Evolutionary conservation across 2,113 vertebrate genomes (phyloP).

Genomic region (Corydoras sp.): DNA sequence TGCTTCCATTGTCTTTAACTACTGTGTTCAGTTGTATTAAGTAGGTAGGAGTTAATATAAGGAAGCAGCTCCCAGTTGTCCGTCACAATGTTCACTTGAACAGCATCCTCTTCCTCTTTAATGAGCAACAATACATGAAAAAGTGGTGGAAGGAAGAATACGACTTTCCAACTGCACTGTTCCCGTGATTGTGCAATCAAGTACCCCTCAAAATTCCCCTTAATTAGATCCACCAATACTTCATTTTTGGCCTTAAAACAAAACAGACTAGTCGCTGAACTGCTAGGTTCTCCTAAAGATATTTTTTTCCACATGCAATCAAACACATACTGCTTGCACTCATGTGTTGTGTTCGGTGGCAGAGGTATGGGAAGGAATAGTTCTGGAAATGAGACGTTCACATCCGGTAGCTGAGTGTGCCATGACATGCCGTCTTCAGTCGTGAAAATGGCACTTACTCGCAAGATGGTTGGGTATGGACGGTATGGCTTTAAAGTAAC

Average conservation of each 20-base stretch:
- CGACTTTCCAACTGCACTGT: slow-evolving; percentile 47
- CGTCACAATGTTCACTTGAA: slow-evolving; percentile 66
- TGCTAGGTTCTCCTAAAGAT: slow-evolving; percentile 30
- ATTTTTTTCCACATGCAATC: slow-evolving; percentile 66
- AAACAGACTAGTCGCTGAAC: slow-evolving; percentile 62
- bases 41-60: slow-evolving; percentile 64
- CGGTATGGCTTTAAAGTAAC: slow-evolving; percentile 65
- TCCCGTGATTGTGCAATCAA: slow-evolving; percentile 53
- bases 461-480: slow-evolving; percentile 65
- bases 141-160: slow-evolving; percentile 69
- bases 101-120: slow-evolving; percentile 46
- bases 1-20: not conserved
- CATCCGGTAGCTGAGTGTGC: slow-evolving; percentile 61
- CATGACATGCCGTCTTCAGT: slow-evolving; percentile 67
- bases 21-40: slow-evolving; percentile 42
- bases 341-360: slow-evolving; percentile 32
- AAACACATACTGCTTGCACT: slow-evolving; percentile 55
- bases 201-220: slow-evolving; percentile 63
- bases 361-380: slow-evolving; percentile 66
- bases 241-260: slow-evolving; percentile 62
- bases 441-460: slow-evolving; percentile 66
- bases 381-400: slow-evolving; percentile 67
- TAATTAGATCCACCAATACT: slow-evolving; percentile 54
- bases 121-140: slow-evolving; percentile 70
- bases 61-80: slow-evolving; percentile 77